phyloP scores from a whole-genome alignment of 2,797 vertebrate genomes.

The Spinibarbus caldwelli region DNA sequence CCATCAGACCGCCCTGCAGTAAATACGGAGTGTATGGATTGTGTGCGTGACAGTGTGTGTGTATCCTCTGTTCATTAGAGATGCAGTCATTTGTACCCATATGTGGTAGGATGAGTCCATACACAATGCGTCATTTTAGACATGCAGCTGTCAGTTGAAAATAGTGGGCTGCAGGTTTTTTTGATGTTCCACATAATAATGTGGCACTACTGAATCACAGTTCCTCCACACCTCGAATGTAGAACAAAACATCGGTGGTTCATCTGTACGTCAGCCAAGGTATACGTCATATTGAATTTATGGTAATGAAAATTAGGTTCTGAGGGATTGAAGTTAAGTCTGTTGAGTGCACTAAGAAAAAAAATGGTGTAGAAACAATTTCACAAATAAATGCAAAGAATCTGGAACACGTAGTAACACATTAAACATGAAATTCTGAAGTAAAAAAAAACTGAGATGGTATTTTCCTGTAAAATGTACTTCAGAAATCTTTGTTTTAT shows the following conservation, averaged over 20 bases:
- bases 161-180: neutral
- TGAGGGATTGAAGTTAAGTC: neutral
- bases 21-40: constrained; percentile 48
- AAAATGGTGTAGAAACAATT: neutral
- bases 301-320: neutral
- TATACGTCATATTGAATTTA: neutral
- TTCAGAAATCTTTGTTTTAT: no score
- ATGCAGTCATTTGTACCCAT: neutral
- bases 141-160: constrained; percentile 4
- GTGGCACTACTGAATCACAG: neutral
- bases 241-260: neutral
- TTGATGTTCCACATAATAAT: neutral
- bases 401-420: neutral
- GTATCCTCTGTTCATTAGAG: constrained; percentile 12
- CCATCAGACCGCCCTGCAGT: constrained; percentile 55
- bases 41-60: constrained; percentile 9
- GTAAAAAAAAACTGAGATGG: no score
- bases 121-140: constrained; percentile 43
- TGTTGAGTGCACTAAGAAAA: neutral
- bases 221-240: neutral
- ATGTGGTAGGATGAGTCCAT: constrained; percentile 43
- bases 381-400: neutral
- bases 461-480: no score
- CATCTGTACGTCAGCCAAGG: neutral
- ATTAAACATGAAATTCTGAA: no score